Conservation (phyloP, 2,888 invertebrate genomes). For the Nephrotoma appendiculata region DNA sequence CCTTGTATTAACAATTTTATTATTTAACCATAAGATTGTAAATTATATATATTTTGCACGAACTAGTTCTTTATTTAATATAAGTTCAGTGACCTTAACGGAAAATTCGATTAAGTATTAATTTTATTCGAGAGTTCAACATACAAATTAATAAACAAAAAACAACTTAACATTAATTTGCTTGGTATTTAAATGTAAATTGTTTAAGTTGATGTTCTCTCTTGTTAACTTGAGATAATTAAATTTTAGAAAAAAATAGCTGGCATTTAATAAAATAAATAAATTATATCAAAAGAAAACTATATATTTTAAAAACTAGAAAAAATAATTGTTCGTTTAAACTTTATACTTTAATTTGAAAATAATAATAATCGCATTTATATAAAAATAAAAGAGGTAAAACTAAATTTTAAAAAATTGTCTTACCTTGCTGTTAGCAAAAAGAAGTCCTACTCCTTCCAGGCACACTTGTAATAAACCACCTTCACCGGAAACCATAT, state of each 20-base stretch:
- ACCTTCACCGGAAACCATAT: slow-evolving; percentile 92
- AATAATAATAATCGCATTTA: slow-evolving; percentile 12
- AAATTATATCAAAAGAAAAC: background rate
- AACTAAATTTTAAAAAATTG: slow-evolving; percentile 16
- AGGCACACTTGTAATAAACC: slow-evolving; percentile 97
- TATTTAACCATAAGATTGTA: background rate
- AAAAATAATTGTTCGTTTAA: background rate
- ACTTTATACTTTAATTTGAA: slow-evolving; percentile 1
- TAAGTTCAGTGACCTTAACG: background rate
- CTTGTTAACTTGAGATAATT: background rate
- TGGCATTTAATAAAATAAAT: background rate
- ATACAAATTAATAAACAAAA: background rate
- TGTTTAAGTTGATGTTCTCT: background rate
- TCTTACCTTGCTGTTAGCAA: slow-evolving; percentile 97
- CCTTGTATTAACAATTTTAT: background rate
- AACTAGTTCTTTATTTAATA: background rate
- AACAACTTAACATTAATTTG: background rate
- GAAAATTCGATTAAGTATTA: background rate
- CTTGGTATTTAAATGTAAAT: background rate
- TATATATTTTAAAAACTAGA: slow-evolving; percentile 5
- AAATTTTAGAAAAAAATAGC: background rate
- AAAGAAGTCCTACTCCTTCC: slow-evolving; percentile 97
- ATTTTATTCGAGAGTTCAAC: background rate
- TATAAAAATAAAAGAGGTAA: background rate
- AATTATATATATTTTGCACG: background rate